Evolutionary conservation across 2,888 invertebrate species (phyloP), one percentile per base, ranked within the genome.

Genomic region (Eupelmus urozonus): DNA sequence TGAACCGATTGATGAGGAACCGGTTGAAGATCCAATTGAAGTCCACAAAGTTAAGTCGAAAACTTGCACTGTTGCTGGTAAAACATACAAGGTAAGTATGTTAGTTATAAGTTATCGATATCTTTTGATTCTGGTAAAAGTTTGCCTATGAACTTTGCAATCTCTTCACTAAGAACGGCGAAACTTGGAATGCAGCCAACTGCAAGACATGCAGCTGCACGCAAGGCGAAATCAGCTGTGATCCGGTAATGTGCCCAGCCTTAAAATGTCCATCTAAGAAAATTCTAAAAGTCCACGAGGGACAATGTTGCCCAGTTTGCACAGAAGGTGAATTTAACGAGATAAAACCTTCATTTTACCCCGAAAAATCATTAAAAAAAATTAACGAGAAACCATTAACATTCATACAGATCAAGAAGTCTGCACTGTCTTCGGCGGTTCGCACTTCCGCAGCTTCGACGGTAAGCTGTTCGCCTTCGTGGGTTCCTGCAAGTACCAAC

Each of bases 391-490:
- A 3, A 34, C 9, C 34, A 34, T 5, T 5, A 34, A 5, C 34
- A 34, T 34, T 34, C 9, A 25, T 16, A 13, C 42, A 16, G 5
- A 25, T 65, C 59, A 65, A 45, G 71, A 71, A 89, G 90, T 96
- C 0, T 98, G 98, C 86, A 96, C 96, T 11, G 97, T 97, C 1
- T 98, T 96, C 85, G 98, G 98, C 0, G 97, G 98, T 89, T 97
- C 98, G 0, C 98, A 98, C 89, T 98, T 97, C 88, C 94, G 96
- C 85, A 97, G 97, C 2, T 98, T 98, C 88, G 98, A 98, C 86
- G 97, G 97, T 34, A 95, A 95, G 88, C 95, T 97, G 86, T 98
- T 95, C 90, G 96, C 96, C 87, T 98, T 98, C 88, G 96, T 96
- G 91, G 98, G 98, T 40, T 93, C 96, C 0, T 98, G 98, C 90